Base-by-base conservation (phyloP, 2,888 invertebrate genomes). In the Leuctra nigra region DNA sequence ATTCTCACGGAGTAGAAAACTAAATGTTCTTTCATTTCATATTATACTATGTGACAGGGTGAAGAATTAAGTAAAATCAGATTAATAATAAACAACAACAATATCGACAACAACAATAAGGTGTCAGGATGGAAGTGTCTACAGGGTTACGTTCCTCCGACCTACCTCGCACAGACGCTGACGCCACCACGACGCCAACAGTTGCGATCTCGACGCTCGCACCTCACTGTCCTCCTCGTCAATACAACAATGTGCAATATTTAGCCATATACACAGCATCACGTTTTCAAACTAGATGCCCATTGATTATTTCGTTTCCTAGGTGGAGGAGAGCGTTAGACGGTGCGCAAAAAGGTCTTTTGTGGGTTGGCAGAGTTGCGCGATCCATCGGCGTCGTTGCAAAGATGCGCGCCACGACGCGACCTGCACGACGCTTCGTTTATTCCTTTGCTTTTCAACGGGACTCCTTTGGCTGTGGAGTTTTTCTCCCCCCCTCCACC, bases 161-260 rank as follows among this genome's bases (percentile, higher is more conserved):
- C n/a, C n/a, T n/a, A n/a, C n/a, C n/a, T n/a, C n/a, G n/a, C n/a
- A n/a, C n/a, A n/a, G n/a, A n/a, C n/a, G n/a, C n/a, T n/a, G n/a
- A n/a, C 13, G 13, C 36, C n/a, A 14, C 36, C 36, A 1, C 1
- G 2, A 11, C 18, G 18, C 14, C 1, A 11, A 1, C 11, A 11
- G 44, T 3, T 14, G 44, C 14, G 13, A 14, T 4, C 41, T 13
- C 23, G 9, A 14, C 20, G 36, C 38, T 14, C 53, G 23, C 20
- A 20, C 22, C 14, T 36, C 23, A 23, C 16, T 29, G n/a, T 29
- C 46, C 25, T 20, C 47, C 13, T 29, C 35, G 23, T 36, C 56
- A 56, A 50, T 52, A 54, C 59, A 59, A 59, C 56, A 59, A 59
- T 56, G n/a, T n/a, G 53, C 56, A 57, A 59, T 54, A 59, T 59